Evolutionary conservation across 1,140 invertebrate species (phyloP), one percentile per base, ranked within the genome.

Genomic region (Oscheius sp.): DNA sequence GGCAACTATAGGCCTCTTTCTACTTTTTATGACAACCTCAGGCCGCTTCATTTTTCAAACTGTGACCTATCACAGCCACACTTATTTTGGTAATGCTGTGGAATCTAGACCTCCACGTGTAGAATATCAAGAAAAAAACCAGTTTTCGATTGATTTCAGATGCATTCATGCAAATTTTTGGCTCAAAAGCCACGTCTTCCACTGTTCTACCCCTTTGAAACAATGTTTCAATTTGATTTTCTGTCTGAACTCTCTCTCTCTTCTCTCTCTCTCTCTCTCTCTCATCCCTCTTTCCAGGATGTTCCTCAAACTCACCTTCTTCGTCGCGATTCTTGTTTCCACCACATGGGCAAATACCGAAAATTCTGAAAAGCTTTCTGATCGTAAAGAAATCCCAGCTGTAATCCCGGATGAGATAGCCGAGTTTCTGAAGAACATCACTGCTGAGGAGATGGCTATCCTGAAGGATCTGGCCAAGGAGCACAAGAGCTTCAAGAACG

Each of bases 401-500:
- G 38, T 75, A 2, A 73, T 75, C 73, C 73, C 73, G 20, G 35
- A 23, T 2, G 73, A 75, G 42, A 68, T 75, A 26, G 58, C 34
- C 73, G 68, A 70, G 31, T 63, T 64, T 42, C 64, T 71, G 42
- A 75, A 75, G 73, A 10, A 15, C n/a, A 69, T 75, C 73, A 75
- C 73, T 42, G 3, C 73, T 20, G 73, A 75, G 42, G 73, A 75
- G 45, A 75, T 73, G 38, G 68, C 31, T 2, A 36, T 73, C 28
- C 67, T 75, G 15, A 75, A 75, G 68, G 73, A 75, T 20, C 29
- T 75, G 20, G 67, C 73, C 29, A 52, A 55, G 31, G 32, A 73
- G 32, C 45, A 69, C 68, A 75, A 75, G 68, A 68, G 73, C 7
- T 75, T 71, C 73, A 75, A 64, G 35, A 72, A 69, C 45, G 73